These are phyloP conservation scores for Actinernus sp. DNA, from an alignment of 92 coral and sea anemone genomes.

Conservation along the genomic window DNA sequence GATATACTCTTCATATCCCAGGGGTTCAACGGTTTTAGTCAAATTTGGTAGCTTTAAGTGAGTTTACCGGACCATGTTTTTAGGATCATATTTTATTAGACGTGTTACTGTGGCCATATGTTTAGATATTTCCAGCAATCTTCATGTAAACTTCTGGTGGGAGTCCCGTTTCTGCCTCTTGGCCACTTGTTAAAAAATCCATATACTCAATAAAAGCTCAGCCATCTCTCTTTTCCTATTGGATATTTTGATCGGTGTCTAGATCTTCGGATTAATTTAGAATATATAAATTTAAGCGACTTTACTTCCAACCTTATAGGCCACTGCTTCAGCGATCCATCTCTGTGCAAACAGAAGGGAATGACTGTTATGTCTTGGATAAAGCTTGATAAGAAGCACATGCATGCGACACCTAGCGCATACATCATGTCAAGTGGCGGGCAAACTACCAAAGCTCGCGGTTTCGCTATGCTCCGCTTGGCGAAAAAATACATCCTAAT, in stretches of 20 bases:
- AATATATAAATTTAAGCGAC: background rate
- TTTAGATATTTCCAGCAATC: background rate
- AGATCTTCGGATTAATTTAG: background rate
- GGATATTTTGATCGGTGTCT: too few relatives aligned
- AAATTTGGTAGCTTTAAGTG: too few relatives aligned
- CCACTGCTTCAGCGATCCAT: constrained; percentile 89
- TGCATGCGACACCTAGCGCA: constrained; percentile 56
- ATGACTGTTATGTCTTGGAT: constrained; percentile 74
- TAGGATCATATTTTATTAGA: too few relatives aligned
- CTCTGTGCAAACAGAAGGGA: constrained; percentile 71
- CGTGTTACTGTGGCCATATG: too few relatives aligned
- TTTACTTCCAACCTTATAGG: constrained; percentile 16
- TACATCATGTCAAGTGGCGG: constrained; percentile 90
- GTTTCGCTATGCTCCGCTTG: constrained; percentile 78
- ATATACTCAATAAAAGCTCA: too few relatives aligned
- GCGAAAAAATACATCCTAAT: constrained; percentile 72
- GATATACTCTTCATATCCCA: too few relatives aligned
- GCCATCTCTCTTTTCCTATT: too few relatives aligned
- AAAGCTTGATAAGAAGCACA: constrained; percentile 61
- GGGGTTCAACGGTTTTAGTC: too few relatives aligned
- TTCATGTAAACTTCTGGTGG: background rate
- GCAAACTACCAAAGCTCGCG: constrained; percentile 86
- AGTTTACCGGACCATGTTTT: too few relatives aligned
- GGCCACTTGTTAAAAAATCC: too few relatives aligned
- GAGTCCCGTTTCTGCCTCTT: background rate